These are phyloP conservation scores for Actenoides hombroni DNA, from an alignment of 2,113 vertebrate species.

Conservation along the genomic window DNA sequence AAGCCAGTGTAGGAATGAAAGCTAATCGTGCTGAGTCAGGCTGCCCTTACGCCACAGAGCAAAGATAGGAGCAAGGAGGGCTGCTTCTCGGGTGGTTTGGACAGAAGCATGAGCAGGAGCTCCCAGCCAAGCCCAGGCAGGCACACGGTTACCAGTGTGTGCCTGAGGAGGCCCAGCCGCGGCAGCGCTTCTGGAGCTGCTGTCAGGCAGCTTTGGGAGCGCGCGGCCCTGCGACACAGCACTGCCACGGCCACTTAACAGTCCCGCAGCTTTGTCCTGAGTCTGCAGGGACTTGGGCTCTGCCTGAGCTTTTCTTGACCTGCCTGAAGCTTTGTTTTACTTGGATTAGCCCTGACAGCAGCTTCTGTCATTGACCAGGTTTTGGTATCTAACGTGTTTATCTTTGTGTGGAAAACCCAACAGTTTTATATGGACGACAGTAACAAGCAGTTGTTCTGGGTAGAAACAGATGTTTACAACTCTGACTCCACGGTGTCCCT, in stretches of 20 bases:
- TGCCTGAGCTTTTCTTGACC: background rate
- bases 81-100: background rate
- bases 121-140: background rate
- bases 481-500: accelerated
- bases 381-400: background rate
- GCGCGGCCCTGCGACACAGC: background rate
- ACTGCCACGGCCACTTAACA: background rate
- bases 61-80: background rate
- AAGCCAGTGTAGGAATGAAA: background rate
- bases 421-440: background rate
- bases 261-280: background rate
- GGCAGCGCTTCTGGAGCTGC: accelerated
- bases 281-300: background rate
- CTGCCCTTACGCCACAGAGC: background rate
- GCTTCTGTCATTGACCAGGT: background rate
- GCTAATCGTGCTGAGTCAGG: background rate
- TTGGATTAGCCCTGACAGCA: background rate
- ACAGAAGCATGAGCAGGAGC: background rate
- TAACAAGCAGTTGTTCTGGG: background rate
- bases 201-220: background rate
- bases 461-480: background rate
- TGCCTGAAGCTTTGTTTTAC: background rate
- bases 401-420: background rate
- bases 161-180: background rate
- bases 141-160: accelerated